Base-by-base conservation (phyloP, 2,888 invertebrate species). In the Sinodicranocentrus sp. region DNA sequence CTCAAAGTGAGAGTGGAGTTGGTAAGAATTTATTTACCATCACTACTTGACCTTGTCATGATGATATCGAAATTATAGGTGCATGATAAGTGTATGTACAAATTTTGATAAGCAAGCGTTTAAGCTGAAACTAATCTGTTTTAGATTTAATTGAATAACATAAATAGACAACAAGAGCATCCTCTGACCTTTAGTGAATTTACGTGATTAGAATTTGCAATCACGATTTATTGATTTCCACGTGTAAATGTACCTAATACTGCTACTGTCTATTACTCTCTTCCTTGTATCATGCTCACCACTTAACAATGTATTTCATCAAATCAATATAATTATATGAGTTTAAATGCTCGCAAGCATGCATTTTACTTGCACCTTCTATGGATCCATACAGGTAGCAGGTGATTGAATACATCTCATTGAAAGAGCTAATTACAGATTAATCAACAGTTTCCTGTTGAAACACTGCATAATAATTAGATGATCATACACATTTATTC, bases 131-230 rank as follows among this genome's bases (percentile, higher is more conserved):
- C 6, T 21, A 17, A 54, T 21, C 21, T 54, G 5, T 21, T 5
- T n/a, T 54, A 5, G 23, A 1, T 57, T 23, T 23, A 57, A 23
- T 57, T 57, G 57, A 57, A 57, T 48, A 48, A 48, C 15, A n/a
- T 15, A 33, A 6, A n/a, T n/a, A n/a, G 71, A 0, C 25, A 43
- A n/a, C 0, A 43, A 8, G 13, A 33, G 39, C 54, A 76, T 76
- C 76, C 67, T 65, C 25, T 67, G 67, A 76, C 76, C 76, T 76
- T 76, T 76, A 39, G 54, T 17, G 54, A 48, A 33, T 67, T 54
- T 65, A 76, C 76, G 67, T 76, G 76, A 23, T 39, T 57, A 15
- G 54, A 52, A 76, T 76, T 21, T 15, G 21, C 13, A 21, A 54
- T 54, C 23, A 21, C 13, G 33, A 6, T 33, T 33, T 33, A 33